Percentiles rank a stretch among this genome's conserved stretches.
Conservation (phyloP, 2,113 vertebrate species). For the Ameiurus melas region DNA sequence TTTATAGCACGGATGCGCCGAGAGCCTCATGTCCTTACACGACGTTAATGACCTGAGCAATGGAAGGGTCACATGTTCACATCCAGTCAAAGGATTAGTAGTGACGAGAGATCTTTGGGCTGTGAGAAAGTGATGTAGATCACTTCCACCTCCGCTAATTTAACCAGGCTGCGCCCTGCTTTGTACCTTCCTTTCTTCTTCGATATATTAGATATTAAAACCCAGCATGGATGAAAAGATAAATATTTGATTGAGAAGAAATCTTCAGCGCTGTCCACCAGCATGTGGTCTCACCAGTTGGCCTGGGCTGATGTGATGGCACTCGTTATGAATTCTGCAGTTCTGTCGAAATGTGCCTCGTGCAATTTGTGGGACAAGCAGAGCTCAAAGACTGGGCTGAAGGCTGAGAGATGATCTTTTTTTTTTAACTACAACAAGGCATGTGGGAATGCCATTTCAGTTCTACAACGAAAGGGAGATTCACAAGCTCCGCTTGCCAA, state of each 20-base stretch:
- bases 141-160: conserved; percentile 78
- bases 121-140: conserved; percentile 75
- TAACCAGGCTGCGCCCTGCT: conserved; percentile 70
- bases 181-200: conserved; percentile 57
- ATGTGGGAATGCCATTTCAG: conserved; percentile 9
- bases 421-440: not conserved
- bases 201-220: conserved; percentile 62
- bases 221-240: not conserved
- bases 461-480: not conserved
- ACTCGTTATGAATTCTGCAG: conserved; percentile 32
- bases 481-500: not conserved
- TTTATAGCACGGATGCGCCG: not conserved
- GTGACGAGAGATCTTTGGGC: conserved; percentile 10
- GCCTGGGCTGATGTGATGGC: conserved; percentile 38
- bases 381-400: not conserved
- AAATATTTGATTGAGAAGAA: conserved; percentile 58
- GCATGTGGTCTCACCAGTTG: conserved; percentile 65
- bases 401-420: not conserved
- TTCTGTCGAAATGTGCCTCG: conserved; percentile 34
- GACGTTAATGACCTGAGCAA: conserved; percentile 16
- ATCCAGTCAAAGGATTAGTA: not conserved
- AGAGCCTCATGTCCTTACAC: conserved; percentile 1
- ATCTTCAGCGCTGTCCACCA: conserved; percentile 48
- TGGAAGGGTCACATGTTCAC: conserved; percentile 13
- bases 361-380: conserved; percentile 21